Evolutionary conservation across 2,113 vertebrate species (phyloP), one percentile per base, ranked within the genome.

Genomic region (Chamaetylas fuelleborni): DNA sequence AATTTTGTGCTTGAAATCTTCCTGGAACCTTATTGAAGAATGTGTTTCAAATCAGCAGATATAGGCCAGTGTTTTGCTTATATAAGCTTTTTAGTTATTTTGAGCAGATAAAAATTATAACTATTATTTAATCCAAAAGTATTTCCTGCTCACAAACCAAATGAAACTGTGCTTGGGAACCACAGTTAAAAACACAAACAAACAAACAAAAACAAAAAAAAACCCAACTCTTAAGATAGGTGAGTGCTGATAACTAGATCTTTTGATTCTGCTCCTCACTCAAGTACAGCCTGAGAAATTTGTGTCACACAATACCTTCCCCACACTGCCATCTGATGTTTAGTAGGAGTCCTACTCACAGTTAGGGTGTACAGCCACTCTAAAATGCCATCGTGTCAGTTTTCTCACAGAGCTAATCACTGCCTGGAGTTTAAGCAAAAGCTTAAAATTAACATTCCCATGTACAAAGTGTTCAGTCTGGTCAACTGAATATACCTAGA

Each of bases 301-400:
- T 8, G 5, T 47, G 65, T 65, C 79, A 54, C 43, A 42, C 71
- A 57, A 40, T 66, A 20, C 65, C 73, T 94, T 95, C 91, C 76
- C 88, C 95, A 93, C 70, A 94, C 45, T 0, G 88, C 92, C 95
- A 95, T 28, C 96, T 96, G 88, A 89, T 62, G 96, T 72, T 79
- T 61, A 57, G 5, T 14, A 29, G 16, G 62, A 76, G 67, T 62
- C 62, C 57, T 74, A 24, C 90, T 36, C 6, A 0, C 11, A 24
- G 3, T 36, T 33, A 38, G 29, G 33, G 29, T 43, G n/a, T 26
- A 8, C 15, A 7, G 60, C 24, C 10, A 7, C 50, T 36, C 42
- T 62, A 5, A 61, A 13, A 61, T 54, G 48, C 17, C 20, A 6
- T 56, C 2, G 2, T 53, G 40, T 38, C 70, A 19, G 20, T 28